Conservation (phyloP, 2,113 vertebrate genomes). For the Nothobranchius kuhntae region DNA sequence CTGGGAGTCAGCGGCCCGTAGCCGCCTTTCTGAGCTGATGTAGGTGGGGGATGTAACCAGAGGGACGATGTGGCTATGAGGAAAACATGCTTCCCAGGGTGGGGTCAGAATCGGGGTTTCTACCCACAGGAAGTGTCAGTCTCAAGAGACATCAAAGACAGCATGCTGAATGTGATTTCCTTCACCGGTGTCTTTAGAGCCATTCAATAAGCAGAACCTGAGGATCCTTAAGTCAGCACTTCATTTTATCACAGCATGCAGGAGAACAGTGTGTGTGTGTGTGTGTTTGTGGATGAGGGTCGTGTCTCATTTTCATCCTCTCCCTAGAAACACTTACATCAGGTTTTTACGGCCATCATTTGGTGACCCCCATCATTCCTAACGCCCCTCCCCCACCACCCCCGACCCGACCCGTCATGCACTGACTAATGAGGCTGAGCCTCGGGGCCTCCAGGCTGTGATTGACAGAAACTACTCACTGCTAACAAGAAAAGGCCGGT, state of each 20-base stretch:
- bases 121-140: slow-evolving; percentile 56
- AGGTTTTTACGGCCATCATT: slow-evolving; percentile 41
- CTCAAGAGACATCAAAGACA: slow-evolving; percentile 50
- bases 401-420: slow-evolving; percentile 24
- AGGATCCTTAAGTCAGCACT: slow-evolving; percentile 44
- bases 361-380: slow-evolving; percentile 55
- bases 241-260: slow-evolving; percentile 57
- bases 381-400: slow-evolving; percentile 30
- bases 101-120: slow-evolving; percentile 49
- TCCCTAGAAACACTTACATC: neutral
- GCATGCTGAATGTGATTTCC: slow-evolving; percentile 51
- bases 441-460: slow-evolving; percentile 34
- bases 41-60: slow-evolving; percentile 37
- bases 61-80: slow-evolving; percentile 21
- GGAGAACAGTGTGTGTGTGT: slow-evolving; percentile 20
- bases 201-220: slow-evolving; percentile 50
- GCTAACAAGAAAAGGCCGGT: slow-evolving; percentile 33
- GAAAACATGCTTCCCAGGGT: slow-evolving; percentile 34
- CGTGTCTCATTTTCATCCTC: slow-evolving; percentile 13
- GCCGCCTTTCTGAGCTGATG: slow-evolving; percentile 57
- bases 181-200: slow-evolving; percentile 36
- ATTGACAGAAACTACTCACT: slow-evolving; percentile 60
- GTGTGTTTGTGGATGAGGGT: too few relatives aligned
- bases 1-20: slow-evolving; percentile 57
- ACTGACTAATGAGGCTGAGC: slow-evolving; percentile 53